A percentile compares a stretch with the other conserved stretches of the same genome.
phyloP scores from a whole-genome alignment of 2,888 invertebrate species.

The Abrostola triplasia region DNA sequence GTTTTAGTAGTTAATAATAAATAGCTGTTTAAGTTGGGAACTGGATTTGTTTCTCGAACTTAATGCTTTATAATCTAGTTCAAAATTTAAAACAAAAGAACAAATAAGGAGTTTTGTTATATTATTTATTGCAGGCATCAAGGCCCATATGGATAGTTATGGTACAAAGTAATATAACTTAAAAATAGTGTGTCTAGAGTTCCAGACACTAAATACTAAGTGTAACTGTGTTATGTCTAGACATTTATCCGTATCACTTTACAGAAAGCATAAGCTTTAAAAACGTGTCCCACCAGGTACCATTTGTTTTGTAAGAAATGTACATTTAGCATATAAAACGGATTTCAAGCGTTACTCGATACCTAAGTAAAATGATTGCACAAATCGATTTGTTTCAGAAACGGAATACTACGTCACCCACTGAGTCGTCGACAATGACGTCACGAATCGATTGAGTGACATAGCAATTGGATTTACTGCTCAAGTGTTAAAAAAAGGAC shows the following conservation, averaged over 20 bases:
- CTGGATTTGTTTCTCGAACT: not conserved
- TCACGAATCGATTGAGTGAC: not conserved
- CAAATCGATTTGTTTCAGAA: slow-evolving; percentile 20
- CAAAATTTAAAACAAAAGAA: too few relatives aligned
- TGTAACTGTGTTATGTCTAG: too few relatives aligned
- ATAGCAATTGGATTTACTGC: not conserved
- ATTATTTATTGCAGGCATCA: too few relatives aligned
- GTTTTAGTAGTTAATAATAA: not conserved
- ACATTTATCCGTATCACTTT: not conserved
- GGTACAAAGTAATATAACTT: too few relatives aligned
- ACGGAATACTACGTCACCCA: slow-evolving; percentile 7
- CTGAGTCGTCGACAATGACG: slow-evolving; percentile 8
- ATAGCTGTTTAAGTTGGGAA: not conserved
- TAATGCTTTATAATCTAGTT: too few relatives aligned
- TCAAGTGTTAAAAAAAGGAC: not conserved
- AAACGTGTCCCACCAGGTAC: not conserved
- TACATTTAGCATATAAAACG: slow-evolving; percentile 8
- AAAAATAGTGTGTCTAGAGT: too few relatives aligned
- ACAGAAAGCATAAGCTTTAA: not conserved
- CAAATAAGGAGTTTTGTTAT: too few relatives aligned
- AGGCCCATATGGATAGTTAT: too few relatives aligned
- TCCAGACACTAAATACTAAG: too few relatives aligned
- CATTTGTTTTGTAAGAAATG: slow-evolving; percentile 10
- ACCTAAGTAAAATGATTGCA: slow-evolving; percentile 15
- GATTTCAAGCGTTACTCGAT: slow-evolving; percentile 6